phyloP scores from a whole-genome alignment of 2,888 invertebrate genomes.

The Caenorhabditis sp. region DNA sequence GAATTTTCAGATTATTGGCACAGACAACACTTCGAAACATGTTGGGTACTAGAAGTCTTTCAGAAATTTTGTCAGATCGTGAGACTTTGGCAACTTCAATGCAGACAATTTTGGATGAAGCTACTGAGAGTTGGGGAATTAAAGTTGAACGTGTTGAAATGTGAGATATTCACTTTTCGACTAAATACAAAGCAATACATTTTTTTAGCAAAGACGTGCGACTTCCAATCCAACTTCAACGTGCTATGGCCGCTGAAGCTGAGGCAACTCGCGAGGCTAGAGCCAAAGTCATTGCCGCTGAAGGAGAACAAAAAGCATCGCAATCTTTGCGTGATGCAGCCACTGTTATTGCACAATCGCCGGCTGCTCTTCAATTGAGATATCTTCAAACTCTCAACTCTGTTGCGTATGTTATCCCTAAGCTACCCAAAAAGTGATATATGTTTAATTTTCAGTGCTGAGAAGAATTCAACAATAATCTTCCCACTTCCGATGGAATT shows the following conservation, averaged over 20 bases:
- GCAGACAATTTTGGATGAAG: slow-evolving; percentile 76
- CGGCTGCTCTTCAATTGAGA: slow-evolving; percentile 90
- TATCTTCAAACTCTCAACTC: slow-evolving; percentile 89
- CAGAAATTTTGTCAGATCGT: slow-evolving; percentile 94
- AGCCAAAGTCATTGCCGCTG: slow-evolving; percentile 81
- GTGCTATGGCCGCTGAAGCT: slow-evolving; percentile 95
- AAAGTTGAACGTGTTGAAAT: slow-evolving; percentile 72
- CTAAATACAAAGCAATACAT: not conserved
- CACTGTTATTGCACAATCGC: slow-evolving; percentile 84
- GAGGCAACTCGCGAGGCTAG: slow-evolving; percentile 88
- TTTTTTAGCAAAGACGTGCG: slow-evolving; percentile 79
- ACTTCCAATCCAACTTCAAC: slow-evolving; percentile 87
- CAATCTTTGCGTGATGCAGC: slow-evolving; percentile 94
- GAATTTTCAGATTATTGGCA: slow-evolving; percentile 66
- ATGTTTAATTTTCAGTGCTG: slow-evolving; percentile 56
- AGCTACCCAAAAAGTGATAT: slow-evolving; percentile 74
- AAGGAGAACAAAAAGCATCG: slow-evolving; percentile 86
- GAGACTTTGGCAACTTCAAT: slow-evolving; percentile 91
- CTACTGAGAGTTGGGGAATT: slow-evolving; percentile 74
- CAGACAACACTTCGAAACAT: slow-evolving; percentile 79
- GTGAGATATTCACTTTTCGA: slow-evolving; percentile 26
- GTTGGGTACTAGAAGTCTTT: slow-evolving; percentile 92
- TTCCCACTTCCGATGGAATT: slow-evolving; percentile 89
- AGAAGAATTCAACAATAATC: slow-evolving; percentile 73
- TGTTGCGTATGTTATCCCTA: slow-evolving; percentile 78